Evolutionary conservation across 2,888 invertebrate genomes (phyloP).

Genomic region (Hemithea aestivaria): DNA sequence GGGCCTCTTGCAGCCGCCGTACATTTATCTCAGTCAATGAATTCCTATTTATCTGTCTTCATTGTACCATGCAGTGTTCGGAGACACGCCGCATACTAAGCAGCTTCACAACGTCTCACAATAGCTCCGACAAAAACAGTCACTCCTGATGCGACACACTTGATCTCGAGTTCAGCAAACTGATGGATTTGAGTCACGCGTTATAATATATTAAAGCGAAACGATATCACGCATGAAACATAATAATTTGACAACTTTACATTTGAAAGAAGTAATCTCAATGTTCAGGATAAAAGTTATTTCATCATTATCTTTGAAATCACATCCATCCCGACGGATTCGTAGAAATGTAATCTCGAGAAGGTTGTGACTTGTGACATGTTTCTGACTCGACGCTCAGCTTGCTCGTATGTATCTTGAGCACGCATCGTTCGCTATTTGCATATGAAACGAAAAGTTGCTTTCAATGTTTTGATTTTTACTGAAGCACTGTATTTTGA

Average conservation of each 20-base stretch:
- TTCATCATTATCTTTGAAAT: conserved; percentile 8
- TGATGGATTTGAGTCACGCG: conserved; percentile 21
- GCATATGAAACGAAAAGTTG: conserved; percentile 62
- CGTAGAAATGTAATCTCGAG: conserved; percentile 14
- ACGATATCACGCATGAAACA: no score
- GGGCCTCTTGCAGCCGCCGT: conserved; percentile 32
- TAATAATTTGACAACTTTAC: conserved; percentile 22
- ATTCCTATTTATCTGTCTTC: conserved; percentile 48
- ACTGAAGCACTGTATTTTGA: conserved; percentile 41
- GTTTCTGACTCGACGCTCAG: conserved; percentile 2
- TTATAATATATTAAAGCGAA: no score
- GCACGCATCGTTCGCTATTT: conserved; percentile 54
- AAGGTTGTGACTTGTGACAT: conserved; percentile 27
- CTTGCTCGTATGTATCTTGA: conserved; percentile 41
- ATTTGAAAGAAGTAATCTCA: not conserved
- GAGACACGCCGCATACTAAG: conserved; percentile 55
- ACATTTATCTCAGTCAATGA: conserved; percentile 45
- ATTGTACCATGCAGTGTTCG: conserved; percentile 46
- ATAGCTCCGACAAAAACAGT: conserved; percentile 56
- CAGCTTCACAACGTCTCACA: conserved; percentile 51
- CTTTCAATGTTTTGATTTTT: conserved; percentile 65
- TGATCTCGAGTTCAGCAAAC: conserved; percentile 32
- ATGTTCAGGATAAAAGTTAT: conserved; percentile 1
- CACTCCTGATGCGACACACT: conserved; percentile 38
- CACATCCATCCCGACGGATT: conserved; percentile 5